Evolutionary conservation across 2,888 invertebrate species (phyloP).

Genomic region (Ctena decussata): DNA sequence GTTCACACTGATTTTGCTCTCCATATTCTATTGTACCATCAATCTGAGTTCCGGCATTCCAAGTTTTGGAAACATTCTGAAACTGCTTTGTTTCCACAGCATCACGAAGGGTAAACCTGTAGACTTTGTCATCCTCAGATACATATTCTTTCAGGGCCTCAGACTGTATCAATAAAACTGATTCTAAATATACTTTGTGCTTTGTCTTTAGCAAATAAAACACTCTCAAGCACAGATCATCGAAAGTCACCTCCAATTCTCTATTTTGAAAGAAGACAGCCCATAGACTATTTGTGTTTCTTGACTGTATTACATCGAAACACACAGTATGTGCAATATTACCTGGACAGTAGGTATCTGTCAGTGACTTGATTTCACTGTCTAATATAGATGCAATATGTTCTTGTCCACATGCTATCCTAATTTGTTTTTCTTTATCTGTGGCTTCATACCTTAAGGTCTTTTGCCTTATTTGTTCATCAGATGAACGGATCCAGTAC

Average conservation of each 20-base stretch:
- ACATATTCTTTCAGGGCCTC: not conserved
- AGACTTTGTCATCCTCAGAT: slow-evolving; percentile 1
- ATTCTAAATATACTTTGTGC: slow-evolving; percentile 21
- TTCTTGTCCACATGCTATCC: not conserved
- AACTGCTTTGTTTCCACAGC: slow-evolving; percentile 8
- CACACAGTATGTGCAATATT: slow-evolving; percentile 10
- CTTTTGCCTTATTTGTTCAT: too few relatives aligned
- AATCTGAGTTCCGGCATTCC: not conserved
- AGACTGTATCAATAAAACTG: not conserved
- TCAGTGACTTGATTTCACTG: slow-evolving; percentile 23
- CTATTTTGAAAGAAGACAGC: slow-evolving; percentile 13
- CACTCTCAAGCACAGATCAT: slow-evolving; percentile 14
- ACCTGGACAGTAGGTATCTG: slow-evolving; percentile 20
- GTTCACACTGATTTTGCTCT: not conserved
- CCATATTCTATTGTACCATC: slow-evolving; percentile 15
- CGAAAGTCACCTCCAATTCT: not conserved
- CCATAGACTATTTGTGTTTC: slow-evolving; percentile 17
- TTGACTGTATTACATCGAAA: slow-evolving; percentile 31
- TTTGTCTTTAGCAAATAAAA: slow-evolving; percentile 24
- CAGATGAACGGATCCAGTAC: too few relatives aligned
- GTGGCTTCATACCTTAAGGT: not conserved
- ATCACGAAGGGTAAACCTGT: slow-evolving; percentile 25
- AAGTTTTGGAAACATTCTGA: not conserved
- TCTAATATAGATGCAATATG: slow-evolving; percentile 26
- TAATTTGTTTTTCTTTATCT: slow-evolving; percentile 10